Evolutionary conservation across 1,140 invertebrate genomes (phyloP).

Genomic region (Lepidotrigona ventralis): DNA sequence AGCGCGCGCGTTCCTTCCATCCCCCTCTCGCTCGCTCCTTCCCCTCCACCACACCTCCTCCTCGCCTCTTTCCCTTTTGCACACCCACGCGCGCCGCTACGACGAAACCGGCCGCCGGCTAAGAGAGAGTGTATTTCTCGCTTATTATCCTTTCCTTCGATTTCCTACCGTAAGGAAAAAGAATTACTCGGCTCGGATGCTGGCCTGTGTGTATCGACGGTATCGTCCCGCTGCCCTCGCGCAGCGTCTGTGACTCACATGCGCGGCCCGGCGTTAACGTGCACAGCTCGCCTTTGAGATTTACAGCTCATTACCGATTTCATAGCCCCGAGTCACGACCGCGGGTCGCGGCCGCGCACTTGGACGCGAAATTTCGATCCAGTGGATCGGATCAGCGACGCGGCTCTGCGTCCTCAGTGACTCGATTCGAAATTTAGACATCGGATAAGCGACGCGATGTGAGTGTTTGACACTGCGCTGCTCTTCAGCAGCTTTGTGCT

Average conservation of each 20-base stretch:
- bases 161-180: slow-evolving; percentile 70
- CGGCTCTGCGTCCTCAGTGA: not conserved
- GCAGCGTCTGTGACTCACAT: slow-evolving; percentile 62
- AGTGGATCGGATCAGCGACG: not conserved
- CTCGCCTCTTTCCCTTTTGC: no score
- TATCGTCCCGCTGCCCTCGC: slow-evolving; percentile 57
- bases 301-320: slow-evolving; percentile 80
- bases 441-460: no score
- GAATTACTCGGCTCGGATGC: slow-evolving; percentile 56
- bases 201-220: slow-evolving; percentile 40
- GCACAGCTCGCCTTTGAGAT: slow-evolving; percentile 58
- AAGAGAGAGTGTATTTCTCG: slow-evolving; percentile 75
- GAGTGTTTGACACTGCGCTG: no score
- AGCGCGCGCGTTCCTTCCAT: slow-evolving; percentile 19
- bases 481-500: no score
- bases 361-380: slow-evolving; percentile 10
- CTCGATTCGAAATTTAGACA: not conserved
- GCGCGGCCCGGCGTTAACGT: slow-evolving; percentile 43
- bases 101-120: slow-evolving; percentile 66
- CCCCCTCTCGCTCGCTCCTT: slow-evolving; percentile 27
- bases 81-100: not conserved
- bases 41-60: not conserved
- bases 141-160: slow-evolving; percentile 79
- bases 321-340: slow-evolving; percentile 68
- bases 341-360: slow-evolving; percentile 36